phyloP scores from a whole-genome alignment of 2,113 vertebrate genomes.

The Etheostoma spectabile region DNA sequence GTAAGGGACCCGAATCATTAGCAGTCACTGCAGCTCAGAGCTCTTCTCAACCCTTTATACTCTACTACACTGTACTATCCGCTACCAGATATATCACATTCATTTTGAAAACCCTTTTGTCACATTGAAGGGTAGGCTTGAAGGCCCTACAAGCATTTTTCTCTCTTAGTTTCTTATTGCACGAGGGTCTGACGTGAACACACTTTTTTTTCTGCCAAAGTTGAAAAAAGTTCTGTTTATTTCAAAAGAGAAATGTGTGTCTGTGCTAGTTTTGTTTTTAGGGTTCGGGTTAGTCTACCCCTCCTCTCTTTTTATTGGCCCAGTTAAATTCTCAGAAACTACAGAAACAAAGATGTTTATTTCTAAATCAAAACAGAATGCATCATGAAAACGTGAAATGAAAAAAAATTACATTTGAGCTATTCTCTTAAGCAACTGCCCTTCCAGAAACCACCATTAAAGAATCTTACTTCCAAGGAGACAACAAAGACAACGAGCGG shows the following conservation, averaged over 20 bases:
- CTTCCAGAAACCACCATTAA: neutral
- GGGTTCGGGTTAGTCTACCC: neutral
- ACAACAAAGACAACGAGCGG: neutral
- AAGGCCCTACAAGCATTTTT: neutral
- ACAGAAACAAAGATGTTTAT: neutral
- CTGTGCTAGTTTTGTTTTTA: neutral
- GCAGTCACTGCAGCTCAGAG: neutral
- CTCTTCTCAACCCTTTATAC: neutral
- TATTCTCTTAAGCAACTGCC: neutral
- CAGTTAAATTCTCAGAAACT: neutral
- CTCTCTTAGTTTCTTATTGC: neutral
- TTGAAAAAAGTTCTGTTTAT: neutral
- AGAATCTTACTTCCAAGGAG: neutral
- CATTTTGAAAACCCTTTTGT: neutral
- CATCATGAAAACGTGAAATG: neutral
- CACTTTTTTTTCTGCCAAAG: neutral
- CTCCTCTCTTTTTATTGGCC: neutral
- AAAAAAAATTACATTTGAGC: neutral
- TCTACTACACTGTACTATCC: neutral
- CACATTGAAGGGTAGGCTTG: too few relatives aligned
- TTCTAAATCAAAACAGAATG: neutral
- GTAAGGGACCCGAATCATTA: constrained; percentile 12
- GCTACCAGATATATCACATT: neutral
- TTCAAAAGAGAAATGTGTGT: neutral
- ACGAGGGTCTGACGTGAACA: neutral